Evolutionary conservation across 2,113 vertebrate genomes (phyloP), one percentile per base, ranked within the genome.

Genomic region (Scortum barcoo): DNA sequence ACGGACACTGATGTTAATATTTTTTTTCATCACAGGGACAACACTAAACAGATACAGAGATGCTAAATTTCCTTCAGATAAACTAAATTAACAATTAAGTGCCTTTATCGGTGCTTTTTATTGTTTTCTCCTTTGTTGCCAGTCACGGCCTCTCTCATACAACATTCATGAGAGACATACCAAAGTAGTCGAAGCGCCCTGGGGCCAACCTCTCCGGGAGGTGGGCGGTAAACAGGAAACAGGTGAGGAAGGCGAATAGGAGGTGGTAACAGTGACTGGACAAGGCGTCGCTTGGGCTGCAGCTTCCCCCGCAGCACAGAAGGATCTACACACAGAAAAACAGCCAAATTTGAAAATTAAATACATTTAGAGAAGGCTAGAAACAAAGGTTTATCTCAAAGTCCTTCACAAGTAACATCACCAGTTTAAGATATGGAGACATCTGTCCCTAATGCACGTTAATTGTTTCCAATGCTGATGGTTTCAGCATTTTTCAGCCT

Each of bases 161-260:
- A 13, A 16, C 19, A 63, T 4, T 24, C 30, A 22, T 1, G 0
- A 42, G 24, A 62, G 28, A 84, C 87, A 2, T 92, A 96, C 95
- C 95, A 7, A 94, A 86, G 91, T 95, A 96, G 92, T 96, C 96
- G 2, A 96, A 96, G 90, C 95, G 93, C 0, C 96, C 96, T 0
- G 96, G 96, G 0, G 96, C 96, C 90, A 96, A 83, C 58, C 95
- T 94, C 92, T 96, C 89, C 0, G 96, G 96, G 17, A 96, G 91
- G 81, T 95, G 96, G 7, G 95, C 92, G 0, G 96, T 89, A 7
- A 96, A 96, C 68, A 97, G 95, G 93, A 96, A 96, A 57, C 95
- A 90, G 16, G 96, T 95, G 91, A 96, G 95, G 78, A 96, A 86
- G 0, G 93, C 96, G 0, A 96, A 95, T 80, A 96, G 63, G n/a